phyloP scores from a whole-genome alignment of 2,888 invertebrate species.

The Protophormia terraenovae region DNA sequence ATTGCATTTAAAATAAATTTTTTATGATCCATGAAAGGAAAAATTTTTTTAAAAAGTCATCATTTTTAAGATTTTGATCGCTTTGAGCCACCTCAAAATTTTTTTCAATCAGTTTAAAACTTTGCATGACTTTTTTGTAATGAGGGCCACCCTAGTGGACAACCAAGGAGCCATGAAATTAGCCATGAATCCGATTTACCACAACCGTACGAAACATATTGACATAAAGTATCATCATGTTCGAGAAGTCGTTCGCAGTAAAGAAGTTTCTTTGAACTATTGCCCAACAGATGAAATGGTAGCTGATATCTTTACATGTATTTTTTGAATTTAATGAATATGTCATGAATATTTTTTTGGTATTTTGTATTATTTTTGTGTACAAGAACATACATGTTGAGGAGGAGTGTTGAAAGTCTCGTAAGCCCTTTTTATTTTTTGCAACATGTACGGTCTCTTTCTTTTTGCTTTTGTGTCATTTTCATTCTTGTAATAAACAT shows the following conservation, averaged over 20 bases:
- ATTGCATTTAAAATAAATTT: too few relatives aligned
- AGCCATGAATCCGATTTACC: constrained; percentile 62
- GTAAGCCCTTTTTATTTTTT: neutral
- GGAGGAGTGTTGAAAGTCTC: neutral
- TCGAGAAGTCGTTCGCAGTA: constrained; percentile 26
- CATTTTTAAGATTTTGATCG: too few relatives aligned
- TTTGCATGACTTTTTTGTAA: too few relatives aligned
- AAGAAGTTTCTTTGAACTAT: constrained; percentile 28
- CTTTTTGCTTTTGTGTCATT: too few relatives aligned
- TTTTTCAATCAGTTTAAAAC: too few relatives aligned
- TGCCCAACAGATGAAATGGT: constrained; percentile 50
- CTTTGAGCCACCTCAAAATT: too few relatives aligned
- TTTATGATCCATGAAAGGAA: too few relatives aligned
- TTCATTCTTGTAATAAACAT: too few relatives aligned
- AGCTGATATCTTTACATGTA: constrained; percentile 38
- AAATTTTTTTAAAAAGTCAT: too few relatives aligned
- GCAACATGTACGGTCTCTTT: too few relatives aligned
- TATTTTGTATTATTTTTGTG: neutral
- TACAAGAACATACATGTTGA: neutral
- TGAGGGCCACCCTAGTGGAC: too few relatives aligned
- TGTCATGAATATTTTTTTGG: constrained; percentile 19
- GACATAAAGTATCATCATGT: constrained; percentile 48
- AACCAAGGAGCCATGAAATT: too few relatives aligned
- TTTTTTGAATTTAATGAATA: constrained; percentile 44
- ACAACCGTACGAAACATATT: constrained; percentile 58